Evolutionary conservation across 2,888 invertebrate species (phyloP).

Genomic region (Agrochola lota): DNA sequence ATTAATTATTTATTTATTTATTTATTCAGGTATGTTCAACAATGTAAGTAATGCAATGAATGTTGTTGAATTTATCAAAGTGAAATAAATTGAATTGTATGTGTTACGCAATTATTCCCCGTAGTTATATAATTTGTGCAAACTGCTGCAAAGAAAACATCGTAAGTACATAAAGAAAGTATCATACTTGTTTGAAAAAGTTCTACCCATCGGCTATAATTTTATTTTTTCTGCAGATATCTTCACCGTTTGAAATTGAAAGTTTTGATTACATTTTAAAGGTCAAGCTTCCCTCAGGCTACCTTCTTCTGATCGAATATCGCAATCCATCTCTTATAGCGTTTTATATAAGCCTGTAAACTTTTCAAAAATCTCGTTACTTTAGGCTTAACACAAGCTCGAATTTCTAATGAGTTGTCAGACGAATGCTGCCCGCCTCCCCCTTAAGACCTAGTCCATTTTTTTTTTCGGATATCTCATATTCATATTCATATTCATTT

Average conservation of each 20-base stretch:
- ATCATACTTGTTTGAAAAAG: constrained; percentile 2
- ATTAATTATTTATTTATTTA: no score
- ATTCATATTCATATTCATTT: no score
- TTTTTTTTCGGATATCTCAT: no score
- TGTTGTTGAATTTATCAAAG: no score
- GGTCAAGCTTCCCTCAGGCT: background rate
- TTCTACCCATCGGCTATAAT: background rate
- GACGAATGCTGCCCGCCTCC: background rate
- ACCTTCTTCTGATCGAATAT: background rate
- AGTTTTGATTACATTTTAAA: constrained; percentile 39
- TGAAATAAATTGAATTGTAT: no score
- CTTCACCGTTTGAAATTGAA: constrained; percentile 3
- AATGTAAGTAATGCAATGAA: no score
- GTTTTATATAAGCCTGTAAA: background rate
- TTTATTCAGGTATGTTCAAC: no score
- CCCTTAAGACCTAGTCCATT: no score
- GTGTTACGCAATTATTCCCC: no score
- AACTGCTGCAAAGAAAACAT: background rate
- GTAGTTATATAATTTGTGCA: background rate
- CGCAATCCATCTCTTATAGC: background rate
- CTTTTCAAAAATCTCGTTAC: background rate
- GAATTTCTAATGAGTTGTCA: background rate
- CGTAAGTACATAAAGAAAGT: background rate
- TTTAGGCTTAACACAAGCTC: background rate
- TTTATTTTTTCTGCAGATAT: background rate